Evolutionary conservation across 1,140 invertebrate genomes (phyloP).

Genomic region (Diuraphis noxia): DNA sequence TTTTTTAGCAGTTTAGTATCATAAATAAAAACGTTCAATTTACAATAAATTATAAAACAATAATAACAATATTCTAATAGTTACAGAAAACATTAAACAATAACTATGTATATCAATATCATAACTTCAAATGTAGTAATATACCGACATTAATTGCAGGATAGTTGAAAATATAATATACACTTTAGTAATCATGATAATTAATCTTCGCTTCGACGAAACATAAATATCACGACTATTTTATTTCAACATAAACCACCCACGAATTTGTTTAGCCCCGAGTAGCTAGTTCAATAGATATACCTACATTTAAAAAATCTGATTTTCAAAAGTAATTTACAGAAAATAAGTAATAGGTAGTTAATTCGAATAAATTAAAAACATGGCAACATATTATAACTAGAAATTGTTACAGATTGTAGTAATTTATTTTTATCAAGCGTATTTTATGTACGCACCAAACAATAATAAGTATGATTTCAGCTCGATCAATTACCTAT

Average conservation of each 20-base stretch:
- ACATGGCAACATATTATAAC: background rate
- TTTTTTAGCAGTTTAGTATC: background rate
- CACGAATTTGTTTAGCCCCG: constrained; percentile 3
- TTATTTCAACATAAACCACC: background rate
- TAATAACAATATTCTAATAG: background rate
- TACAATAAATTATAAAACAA: background rate
- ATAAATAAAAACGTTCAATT: background rate
- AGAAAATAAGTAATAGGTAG: background rate
- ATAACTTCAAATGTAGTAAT: background rate
- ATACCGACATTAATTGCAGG: background rate
- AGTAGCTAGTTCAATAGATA: constrained; percentile 2
- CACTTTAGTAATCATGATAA: constrained; percentile 13
- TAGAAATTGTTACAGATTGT: background rate
- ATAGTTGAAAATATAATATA: background rate
- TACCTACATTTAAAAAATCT: background rate
- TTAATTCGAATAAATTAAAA: background rate
- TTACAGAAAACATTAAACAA: background rate
- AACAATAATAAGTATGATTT: background rate
- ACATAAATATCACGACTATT: constrained; percentile 21
- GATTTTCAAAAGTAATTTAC: background rate
- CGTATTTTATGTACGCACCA: background rate
- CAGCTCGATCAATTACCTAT: background rate
- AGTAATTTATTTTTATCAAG: background rate
- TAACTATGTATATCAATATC: background rate
- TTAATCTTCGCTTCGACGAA: background rate